Base-by-base conservation (phyloP, 2,113 vertebrate genomes). In the Turdus rufiventris region DNA sequence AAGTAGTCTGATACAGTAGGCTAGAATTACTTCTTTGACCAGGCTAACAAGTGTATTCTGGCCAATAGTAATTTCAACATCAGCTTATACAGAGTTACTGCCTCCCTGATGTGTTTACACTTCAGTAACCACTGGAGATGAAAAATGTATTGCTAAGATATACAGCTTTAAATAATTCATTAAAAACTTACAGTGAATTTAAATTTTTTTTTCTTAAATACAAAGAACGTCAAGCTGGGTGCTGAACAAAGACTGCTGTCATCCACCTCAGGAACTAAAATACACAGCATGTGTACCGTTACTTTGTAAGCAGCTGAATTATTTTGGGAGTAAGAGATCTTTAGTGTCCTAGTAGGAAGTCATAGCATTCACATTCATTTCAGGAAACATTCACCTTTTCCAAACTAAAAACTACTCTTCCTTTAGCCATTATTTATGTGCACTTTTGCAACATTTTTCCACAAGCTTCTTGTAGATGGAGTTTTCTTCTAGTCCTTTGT, bases 351-450 rank as follows among this genome's bases (percentile, higher is more conserved):
- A 80, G 9, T 51, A 92, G 91, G 89, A 96, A 97, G 94, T 96
- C 93, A 95, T 29, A 97, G 91, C 85, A 95, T 94, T 97, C 97
- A 97, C 96, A 96, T 96, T 97, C 70, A 83, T 91, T 92, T 96
- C 75, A 82, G 93, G 90, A 89, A 94, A 94, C 67, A 87, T 85
- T 97, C 85, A 34, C 33, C 54, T 96, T 86, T 91, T 85, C 53
- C 78, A 91, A 85, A 80, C 25, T 61, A 91, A 53, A 62, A 75
- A 70, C 70, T 76, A 50, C 72, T 91, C 66, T 82, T 74, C 85
- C 79, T 95, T 71, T 57, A 83, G 62, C 65, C 68, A 9, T 38
- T 40, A 29, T 34, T 71, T 78, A 26, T 66, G 60, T 80, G 75
- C 58, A 76, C 28, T 24, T 85, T 86, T 54, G 84, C 36, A 79